Conservation (phyloP, 2,797 vertebrate genomes). For the Syngnathus rostellatus region DNA sequence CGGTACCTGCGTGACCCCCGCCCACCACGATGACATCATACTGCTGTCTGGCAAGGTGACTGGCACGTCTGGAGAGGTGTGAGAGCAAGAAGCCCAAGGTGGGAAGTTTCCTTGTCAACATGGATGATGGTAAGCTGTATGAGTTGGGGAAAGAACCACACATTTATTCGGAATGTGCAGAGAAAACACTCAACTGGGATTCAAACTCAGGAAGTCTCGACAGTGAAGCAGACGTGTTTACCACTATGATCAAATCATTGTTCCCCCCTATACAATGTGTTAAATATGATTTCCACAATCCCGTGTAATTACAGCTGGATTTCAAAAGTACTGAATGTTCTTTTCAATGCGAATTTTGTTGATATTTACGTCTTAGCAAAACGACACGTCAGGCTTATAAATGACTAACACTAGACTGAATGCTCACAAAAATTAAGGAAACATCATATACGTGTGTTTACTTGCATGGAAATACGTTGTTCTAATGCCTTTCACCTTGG, state of each 20-base stretch:
- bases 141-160: too few species aligned
- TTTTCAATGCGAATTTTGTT: too few species aligned
- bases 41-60: conserved; percentile 37
- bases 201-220: background rate
- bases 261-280: too few species aligned
- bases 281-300: too few species aligned
- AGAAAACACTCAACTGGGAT: too few species aligned
- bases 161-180: too few species aligned
- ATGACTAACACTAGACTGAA: background rate
- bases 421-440: background rate
- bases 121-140: conserved; percentile 43
- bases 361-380: too few species aligned
- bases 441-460: background rate
- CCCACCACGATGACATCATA: conserved; percentile 78
- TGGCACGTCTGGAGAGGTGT: conserved; percentile 29
- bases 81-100: conserved; percentile 29
- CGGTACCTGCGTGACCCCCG: conserved; percentile 74
- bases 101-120: conserved; percentile 54
- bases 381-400: background rate
- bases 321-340: too few species aligned
- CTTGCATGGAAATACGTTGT: background rate
- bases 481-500: background rate
- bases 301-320: too few species aligned
- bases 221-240: background rate
- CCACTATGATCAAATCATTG: too few species aligned